Evolutionary conservation across 92 coral and sea anemone species (phyloP).

Genomic region (Phenganax stokvisi): DNA sequence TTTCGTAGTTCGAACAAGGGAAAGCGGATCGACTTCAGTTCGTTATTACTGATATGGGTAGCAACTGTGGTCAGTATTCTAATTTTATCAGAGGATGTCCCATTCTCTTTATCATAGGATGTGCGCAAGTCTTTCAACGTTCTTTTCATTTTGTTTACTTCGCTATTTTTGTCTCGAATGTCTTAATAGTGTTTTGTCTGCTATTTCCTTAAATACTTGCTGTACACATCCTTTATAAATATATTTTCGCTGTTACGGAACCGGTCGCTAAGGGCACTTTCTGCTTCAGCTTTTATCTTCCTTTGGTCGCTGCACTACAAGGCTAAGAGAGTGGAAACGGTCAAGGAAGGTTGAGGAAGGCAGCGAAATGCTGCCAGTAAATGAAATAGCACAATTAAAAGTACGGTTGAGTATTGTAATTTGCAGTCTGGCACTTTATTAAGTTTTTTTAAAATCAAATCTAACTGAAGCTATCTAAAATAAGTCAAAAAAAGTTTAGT

Average conservation of each 20-base stretch:
- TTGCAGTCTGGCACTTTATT: no score
- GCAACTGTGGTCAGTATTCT: conserved; percentile 33
- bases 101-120: not conserved
- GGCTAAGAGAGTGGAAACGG: no score
- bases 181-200: not conserved
- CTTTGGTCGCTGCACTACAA: not conserved
- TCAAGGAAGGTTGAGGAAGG: no score
- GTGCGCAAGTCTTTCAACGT: not conserved
- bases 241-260: not conserved
- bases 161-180: not conserved
- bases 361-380: no score
- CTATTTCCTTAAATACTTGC: not conserved
- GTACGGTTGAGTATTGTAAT: no score
- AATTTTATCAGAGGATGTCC: conserved; percentile 5
- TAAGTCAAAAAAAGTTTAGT: no score
- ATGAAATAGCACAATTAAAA: no score
- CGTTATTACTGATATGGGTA: conserved; percentile 15
- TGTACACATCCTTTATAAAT: not conserved
- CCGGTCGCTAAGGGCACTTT: not conserved
- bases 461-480: no score
- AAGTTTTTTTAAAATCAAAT: no score
- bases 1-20: conserved; percentile 29
- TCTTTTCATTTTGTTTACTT: not conserved
- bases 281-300: conserved; percentile 4
- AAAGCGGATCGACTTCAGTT: conserved; percentile 14